Percentiles rank a stretch among this genome's conserved stretches.
Evolutionary conservation across 1,140 invertebrate genomes (phyloP).

Genomic region (Calycopis cecrops): DNA sequence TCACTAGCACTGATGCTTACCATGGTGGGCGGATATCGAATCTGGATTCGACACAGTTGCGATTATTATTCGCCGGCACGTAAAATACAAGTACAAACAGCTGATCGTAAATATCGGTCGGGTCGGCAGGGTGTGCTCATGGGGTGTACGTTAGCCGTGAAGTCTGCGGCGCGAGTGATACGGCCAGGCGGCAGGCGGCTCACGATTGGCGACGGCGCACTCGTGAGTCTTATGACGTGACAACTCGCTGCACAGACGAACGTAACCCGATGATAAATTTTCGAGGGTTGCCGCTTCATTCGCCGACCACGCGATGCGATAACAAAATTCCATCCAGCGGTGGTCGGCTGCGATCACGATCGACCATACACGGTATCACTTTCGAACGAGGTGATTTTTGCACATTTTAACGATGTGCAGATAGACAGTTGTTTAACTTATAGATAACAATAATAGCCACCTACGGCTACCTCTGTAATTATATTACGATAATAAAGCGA

Average conservation of each 20-base stretch:
- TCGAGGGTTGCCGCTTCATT: constrained; percentile 59
- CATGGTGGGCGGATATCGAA: constrained; percentile 42
- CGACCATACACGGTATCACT: constrained; percentile 44
- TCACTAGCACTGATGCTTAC: constrained; percentile 60
- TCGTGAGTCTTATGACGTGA: constrained; percentile 50
- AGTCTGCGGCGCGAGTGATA: constrained; percentile 64
- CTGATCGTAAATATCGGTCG: constrained; percentile 53
- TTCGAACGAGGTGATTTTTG: constrained; percentile 41
- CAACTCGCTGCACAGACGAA: constrained; percentile 45
- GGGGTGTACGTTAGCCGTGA: constrained; percentile 47
- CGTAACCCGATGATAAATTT: constrained; percentile 56
- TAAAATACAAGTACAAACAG: constrained; percentile 40
- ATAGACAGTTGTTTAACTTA: background rate
- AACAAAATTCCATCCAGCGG: constrained; percentile 46
- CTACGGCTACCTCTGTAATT: background rate
- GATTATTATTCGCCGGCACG: constrained; percentile 25
- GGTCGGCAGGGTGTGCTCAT: constrained; percentile 32
- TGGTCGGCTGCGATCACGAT: constrained; percentile 46
- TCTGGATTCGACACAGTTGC: constrained; percentile 24
- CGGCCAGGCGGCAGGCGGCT: constrained; percentile 32
- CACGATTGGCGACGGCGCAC: constrained; percentile 56
- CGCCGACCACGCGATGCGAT: constrained; percentile 53
- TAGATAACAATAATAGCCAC: constrained; percentile 7
- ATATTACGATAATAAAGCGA: too few relatives aligned
- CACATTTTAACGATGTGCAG: constrained; percentile 26